Base-by-base conservation (phyloP, 1,140 invertebrate species). In the Anoplolepis gracilipes region DNA sequence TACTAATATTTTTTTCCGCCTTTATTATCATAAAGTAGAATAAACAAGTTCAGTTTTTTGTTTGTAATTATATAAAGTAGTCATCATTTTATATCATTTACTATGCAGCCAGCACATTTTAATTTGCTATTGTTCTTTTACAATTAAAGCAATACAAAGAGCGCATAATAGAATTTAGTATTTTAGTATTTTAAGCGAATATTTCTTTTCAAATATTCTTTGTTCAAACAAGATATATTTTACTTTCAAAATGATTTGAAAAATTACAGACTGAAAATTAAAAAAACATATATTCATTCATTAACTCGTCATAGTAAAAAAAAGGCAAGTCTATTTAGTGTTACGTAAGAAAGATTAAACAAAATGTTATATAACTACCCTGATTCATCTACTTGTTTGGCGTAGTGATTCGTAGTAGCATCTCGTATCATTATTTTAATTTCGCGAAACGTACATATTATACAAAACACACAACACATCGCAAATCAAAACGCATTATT, bases 351-450 rank as follows among this genome's bases (percentile, higher is more conserved):
- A 25, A 10, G 8, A 46, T 59, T 82, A 16, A 33, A 57, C 3
- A 28, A 69, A 73, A 59, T n/a, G n/a, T 73, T 72, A 61, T 28
- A 46, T 82, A 73, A 73, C 28, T 46, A 3, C 22, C 8, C 36
- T 72, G 78, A 82, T 36, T 82, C 65, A 69, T 19, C 13, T 73
- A 7, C n/a, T n/a, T 6, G 0, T 22, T 30, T 42, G 25, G 61
- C 25, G 25, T 33, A 11, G 30, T 82, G 59, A 73, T 82, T 82
- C 55, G 2, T 55, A 5, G 28, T 59, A 59, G 13, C 19, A 39
- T 13, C n/a, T 7, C 53, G 19, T 11, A 72, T 73, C 1, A 57
- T 3, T 8, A 33, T 8, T 59, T 30, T 13, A n/a, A 59, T 46
- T 7, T 59, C 36, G 53, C 2, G 16, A 25, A 72, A 82, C 1